Evolutionary conservation across 2,797 vertebrate genomes (phyloP).

Genomic region (Acomys russatus): DNA sequence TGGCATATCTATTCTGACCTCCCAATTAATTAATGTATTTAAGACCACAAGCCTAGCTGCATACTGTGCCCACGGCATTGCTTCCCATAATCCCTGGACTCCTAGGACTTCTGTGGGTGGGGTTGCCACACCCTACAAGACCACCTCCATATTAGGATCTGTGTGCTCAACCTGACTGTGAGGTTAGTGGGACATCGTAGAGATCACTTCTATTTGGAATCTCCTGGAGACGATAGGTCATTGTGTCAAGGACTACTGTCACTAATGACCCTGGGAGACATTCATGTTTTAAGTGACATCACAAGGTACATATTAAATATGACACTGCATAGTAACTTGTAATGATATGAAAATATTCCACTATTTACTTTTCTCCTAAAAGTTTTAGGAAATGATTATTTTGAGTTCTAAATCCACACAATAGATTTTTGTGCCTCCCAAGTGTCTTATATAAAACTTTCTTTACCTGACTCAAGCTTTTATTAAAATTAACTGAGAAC

Average conservation of each 20-base stretch:
- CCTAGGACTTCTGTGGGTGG: not conserved
- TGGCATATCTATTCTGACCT: not conserved
- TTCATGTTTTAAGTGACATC: not conserved
- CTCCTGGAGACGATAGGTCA: not conserved
- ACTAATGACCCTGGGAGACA: not conserved
- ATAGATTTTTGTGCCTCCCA: not conserved
- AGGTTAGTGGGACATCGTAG: not conserved
- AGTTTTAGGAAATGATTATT: constrained; percentile 39
- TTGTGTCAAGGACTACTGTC: not conserved
- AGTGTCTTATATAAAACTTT: constrained; percentile 48
- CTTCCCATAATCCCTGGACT: not conserved
- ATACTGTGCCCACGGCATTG: not conserved
- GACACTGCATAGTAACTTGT: not conserved
- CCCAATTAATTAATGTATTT: not conserved
- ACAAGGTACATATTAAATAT: not conserved
- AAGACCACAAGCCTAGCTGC: constrained; percentile 13
- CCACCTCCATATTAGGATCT: not conserved
- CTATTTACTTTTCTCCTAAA: constrained; percentile 22
- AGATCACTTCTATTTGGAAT: not conserved
- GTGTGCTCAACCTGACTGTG: not conserved
- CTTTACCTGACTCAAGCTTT: not conserved
- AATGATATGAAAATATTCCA: not conserved
- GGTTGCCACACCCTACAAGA: not conserved
- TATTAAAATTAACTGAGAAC: constrained; percentile 49
- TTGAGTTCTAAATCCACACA: constrained; percentile 41